Evolutionary conservation across 2,113 vertebrate species (phyloP), one percentile per base, ranked within the genome.

Genomic region (Sula dactylatra): DNA sequence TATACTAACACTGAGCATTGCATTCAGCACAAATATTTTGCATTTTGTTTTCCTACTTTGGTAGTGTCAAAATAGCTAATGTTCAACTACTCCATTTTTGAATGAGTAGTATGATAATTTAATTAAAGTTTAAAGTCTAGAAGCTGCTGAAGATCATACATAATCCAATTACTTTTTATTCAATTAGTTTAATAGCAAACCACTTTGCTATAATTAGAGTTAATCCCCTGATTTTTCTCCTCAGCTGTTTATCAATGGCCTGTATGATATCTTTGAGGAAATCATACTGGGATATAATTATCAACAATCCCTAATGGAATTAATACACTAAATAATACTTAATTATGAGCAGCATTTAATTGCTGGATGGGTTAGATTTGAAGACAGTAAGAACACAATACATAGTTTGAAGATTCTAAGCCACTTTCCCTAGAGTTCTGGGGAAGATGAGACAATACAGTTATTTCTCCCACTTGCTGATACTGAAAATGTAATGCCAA

Each of bases 81-180:
- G 54, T 73, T 96, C 77, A 96, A 93, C 36, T 65, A 90, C 85
- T 97, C 19, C 0, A 84, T 92, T 97, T 98, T 82, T 94, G 71
- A 97, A 96, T 94, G 34, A 97, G 67, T 64, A 94, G 20, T 95
- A 94, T 96, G 96, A 97, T 97, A 98, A 98, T 98, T 98, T 98
- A 98, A 98, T 98, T 98, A 98, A 96, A 93, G 61, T 96, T 98
- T 97, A 95, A 95, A 97, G 79, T 98, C 69, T 96, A 86, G 74
- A 81, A 97, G 95, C 87, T 97, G 62, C 83, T 97, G 97, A 96
- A 97, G 90, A 98, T 97, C 88, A 95, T 92, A 93, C 61, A 96
- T 97, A 98, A 98, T 98, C 97, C 96, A 98, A 98, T 98, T 98
- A 98, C 45, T 84, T 97, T 97, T 97, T 96, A 97, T 97, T 98